Evolutionary conservation across 2,113 vertebrate genomes (phyloP).

Genomic region (Megaceryle torquata): DNA sequence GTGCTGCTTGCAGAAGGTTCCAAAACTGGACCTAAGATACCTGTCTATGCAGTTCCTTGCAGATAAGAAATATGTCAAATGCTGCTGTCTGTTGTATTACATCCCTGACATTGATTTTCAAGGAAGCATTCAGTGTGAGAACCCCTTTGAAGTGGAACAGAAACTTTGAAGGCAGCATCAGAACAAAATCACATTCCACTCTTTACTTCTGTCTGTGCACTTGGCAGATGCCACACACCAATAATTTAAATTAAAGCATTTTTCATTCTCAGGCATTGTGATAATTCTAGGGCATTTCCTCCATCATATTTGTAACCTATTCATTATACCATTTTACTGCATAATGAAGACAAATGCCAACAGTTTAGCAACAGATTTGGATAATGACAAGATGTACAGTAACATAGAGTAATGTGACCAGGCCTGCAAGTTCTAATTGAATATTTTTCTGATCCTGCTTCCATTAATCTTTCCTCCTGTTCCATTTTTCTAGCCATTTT

Average conservation of each 20-base stretch:
- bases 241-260: slow-evolving; percentile 46
- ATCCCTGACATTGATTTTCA: background rate
- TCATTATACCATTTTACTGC: slow-evolving; percentile 68
- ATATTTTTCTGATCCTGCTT: slow-evolving; percentile 67
- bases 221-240: slow-evolving; percentile 39
- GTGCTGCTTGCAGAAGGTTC: background rate
- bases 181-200: slow-evolving; percentile 12
- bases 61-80: background rate
- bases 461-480: slow-evolving; percentile 71
- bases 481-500: slow-evolving; percentile 41
- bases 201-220: background rate
- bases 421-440: slow-evolving; percentile 73
- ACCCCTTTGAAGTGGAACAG: slow-evolving; percentile 27
- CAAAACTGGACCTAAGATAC: background rate
- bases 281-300: slow-evolving; percentile 57
- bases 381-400: slow-evolving; percentile 73
- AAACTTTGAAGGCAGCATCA: slow-evolving; percentile 26
- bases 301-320: slow-evolving; percentile 67
- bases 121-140: slow-evolving; percentile 3
- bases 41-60: background rate
- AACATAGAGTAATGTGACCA: slow-evolving; percentile 72
- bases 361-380: slow-evolving; percentile 75
- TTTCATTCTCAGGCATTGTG: slow-evolving; percentile 44
- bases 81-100: background rate
- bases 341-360: slow-evolving; percentile 78